Conservation (phyloP, 92 coral and sea anemone genomes). For the Zoanthus sansibaricus region DNA sequence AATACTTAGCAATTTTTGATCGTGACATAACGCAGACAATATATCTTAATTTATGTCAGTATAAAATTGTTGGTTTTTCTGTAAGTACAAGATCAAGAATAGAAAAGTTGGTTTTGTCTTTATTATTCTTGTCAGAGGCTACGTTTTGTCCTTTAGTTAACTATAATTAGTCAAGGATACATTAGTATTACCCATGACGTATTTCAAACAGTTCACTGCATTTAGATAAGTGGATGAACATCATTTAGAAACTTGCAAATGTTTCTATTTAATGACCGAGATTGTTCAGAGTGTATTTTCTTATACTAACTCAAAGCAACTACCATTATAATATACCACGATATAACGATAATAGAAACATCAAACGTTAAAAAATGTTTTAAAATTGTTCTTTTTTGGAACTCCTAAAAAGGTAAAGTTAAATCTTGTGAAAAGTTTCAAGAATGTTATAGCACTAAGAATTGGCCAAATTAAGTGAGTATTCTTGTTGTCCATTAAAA, state of each 20-base stretch:
- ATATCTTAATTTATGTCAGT: background rate
- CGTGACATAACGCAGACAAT: background rate
- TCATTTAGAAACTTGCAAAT: background rate
- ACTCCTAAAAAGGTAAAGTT: background rate
- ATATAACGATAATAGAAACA: too few relatives aligned
- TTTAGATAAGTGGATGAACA: background rate
- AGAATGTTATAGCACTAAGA: background rate
- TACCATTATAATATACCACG: background rate
- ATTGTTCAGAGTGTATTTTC: background rate
- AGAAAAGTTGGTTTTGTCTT: background rate
- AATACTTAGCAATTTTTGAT: background rate
- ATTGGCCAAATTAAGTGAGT: background rate
- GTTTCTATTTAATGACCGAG: background rate
- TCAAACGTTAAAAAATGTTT: background rate
- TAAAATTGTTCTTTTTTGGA: background rate
- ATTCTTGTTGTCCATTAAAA: background rate
- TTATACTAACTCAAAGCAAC: background rate
- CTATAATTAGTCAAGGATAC: slow-evolving; percentile 14
- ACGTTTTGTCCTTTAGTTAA: background rate
- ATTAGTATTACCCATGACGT: background rate
- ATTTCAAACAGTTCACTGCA: background rate
- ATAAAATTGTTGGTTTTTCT: background rate
- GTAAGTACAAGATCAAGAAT: background rate
- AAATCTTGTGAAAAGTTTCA: background rate
- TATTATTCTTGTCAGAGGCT: too few relatives aligned